These are phyloP conservation scores for Acrobasis repandana DNA, from an alignment of 2,888 invertebrate species.

Conservation along the genomic window DNA sequence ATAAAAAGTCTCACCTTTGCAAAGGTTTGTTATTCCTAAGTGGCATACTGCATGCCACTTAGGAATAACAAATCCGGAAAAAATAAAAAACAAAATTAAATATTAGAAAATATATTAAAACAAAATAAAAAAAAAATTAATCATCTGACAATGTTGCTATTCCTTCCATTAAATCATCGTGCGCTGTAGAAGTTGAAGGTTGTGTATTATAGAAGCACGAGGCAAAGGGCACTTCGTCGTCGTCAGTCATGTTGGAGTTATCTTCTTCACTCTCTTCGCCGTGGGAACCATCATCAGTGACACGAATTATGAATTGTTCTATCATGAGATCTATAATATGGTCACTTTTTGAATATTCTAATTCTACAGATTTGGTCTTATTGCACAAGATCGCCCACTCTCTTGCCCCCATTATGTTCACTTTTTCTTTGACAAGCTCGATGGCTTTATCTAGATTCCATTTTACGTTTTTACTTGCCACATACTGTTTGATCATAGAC, in stretches of 20 bases:
- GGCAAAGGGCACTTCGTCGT: not conserved
- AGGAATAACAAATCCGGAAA: not conserved
- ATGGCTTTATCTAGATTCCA: constrained; percentile 20
- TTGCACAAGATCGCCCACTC: constrained; percentile 22
- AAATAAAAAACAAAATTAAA: too few species aligned
- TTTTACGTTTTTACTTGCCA: constrained; percentile 25
- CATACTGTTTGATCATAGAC: constrained; percentile 29
- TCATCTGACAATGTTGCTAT: constrained; percentile 3
- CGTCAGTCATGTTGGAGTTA: not conserved
- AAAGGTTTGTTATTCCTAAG: not conserved
- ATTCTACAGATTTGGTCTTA: constrained; percentile 24
- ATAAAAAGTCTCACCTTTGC: not conserved
- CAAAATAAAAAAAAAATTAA: not conserved
- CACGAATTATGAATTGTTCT: constrained; percentile 23
- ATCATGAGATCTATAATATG: constrained; percentile 24
- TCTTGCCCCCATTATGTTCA: constrained; percentile 8
- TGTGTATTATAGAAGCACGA: too few species aligned
- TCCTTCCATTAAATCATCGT: constrained; percentile 4
- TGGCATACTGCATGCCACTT: not conserved
- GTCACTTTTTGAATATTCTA: constrained; percentile 26
- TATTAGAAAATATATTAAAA: not conserved
- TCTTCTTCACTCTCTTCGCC: not conserved
- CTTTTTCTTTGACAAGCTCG: constrained; percentile 23
- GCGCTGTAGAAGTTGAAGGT: not conserved
- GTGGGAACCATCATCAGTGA: constrained; percentile 6